Evolutionary conservation across 1,140 invertebrate genomes (phyloP).

Genomic region (Venustaconcha ellipsiformis): DNA sequence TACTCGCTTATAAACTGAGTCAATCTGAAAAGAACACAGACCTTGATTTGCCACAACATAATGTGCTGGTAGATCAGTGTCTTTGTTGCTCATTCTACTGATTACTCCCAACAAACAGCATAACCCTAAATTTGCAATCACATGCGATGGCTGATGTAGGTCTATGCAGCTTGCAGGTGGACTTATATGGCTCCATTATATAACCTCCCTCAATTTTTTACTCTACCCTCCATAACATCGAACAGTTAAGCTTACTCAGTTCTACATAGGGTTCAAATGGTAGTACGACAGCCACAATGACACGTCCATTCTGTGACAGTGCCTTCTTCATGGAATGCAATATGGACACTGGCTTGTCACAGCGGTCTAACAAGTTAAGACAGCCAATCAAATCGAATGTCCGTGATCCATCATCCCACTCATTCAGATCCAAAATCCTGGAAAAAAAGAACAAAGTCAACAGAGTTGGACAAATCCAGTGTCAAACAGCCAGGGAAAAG

Average conservation of each 20-base stretch:
- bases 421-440: slow-evolving; percentile 82
- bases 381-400: slow-evolving; percentile 86
- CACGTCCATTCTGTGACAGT: slow-evolving; percentile 77
- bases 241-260: slow-evolving; percentile 65
- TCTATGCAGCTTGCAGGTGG: no score
- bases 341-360: slow-evolving; percentile 82
- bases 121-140: no score
- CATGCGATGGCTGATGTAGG: no score
- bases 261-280: slow-evolving; percentile 94
- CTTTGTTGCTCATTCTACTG: no score
- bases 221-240: not conserved
- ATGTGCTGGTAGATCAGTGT: no score
- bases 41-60: no score
- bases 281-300: slow-evolving; percentile 87
- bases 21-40: no score
- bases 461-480: not conserved
- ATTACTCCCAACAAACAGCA: no score
- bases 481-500: not conserved
- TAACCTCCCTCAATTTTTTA: not conserved
- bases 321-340: slow-evolving; percentile 77
- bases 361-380: slow-evolving; percentile 91
- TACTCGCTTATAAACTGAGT: no score
- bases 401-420: slow-evolving; percentile 74
- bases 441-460: slow-evolving; percentile 48
- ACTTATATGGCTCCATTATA: not conserved